phyloP scores from a whole-genome alignment of 2,113 vertebrate genomes.

The Neomonachus schauinslandi region DNA sequence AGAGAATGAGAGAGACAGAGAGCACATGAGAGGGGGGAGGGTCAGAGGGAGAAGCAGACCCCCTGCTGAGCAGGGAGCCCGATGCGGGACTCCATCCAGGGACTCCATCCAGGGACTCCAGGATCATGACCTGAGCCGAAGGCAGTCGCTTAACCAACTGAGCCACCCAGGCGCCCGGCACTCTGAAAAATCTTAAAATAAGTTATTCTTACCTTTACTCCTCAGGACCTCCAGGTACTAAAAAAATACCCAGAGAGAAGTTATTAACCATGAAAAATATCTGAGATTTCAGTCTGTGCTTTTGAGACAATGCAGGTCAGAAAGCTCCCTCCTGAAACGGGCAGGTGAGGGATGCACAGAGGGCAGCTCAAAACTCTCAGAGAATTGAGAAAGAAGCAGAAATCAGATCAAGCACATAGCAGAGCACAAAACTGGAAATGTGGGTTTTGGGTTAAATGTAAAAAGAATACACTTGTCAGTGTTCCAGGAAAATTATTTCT shows the following conservation, averaged over 20 bases:
- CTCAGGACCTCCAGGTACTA: not conserved
- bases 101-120: no score
- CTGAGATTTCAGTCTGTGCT: not conserved
- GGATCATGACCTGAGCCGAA: no score
- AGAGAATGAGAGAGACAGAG: no score
- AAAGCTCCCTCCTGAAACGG: not conserved
- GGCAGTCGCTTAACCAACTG: no score
- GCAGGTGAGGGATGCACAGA: not conserved
- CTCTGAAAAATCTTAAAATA: not conserved
- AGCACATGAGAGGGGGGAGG: no score
- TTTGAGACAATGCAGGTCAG: not conserved
- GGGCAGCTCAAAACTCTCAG: no score
- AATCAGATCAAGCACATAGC: not conserved
- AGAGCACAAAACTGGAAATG: not conserved
- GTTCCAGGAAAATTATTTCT: constrained; percentile 38
- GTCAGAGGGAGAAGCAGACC: no score
- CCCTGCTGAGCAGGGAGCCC: no score
- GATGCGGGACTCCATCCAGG: no score
- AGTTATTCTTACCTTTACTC: not conserved
- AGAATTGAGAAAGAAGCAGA: not conserved
- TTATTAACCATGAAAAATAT: not conserved
- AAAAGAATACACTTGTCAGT: not conserved
- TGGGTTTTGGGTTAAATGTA: not conserved
- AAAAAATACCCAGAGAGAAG: not conserved
- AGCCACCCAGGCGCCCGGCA: not conserved